phyloP scores from a whole-genome alignment of 2,797 vertebrate genomes.

The Protosalanx chinensis region DNA sequence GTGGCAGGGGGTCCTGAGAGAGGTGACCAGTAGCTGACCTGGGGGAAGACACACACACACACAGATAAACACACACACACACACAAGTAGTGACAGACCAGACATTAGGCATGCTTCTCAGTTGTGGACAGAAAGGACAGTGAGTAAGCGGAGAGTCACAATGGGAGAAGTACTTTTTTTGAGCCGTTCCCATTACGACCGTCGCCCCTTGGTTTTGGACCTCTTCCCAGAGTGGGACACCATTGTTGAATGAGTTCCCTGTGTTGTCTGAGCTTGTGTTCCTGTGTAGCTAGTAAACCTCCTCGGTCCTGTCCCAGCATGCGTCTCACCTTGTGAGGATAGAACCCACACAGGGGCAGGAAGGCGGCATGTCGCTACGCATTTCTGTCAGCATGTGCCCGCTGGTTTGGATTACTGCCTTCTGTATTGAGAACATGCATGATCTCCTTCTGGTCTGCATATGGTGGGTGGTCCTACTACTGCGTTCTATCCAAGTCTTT shows the following conservation, averaged over 20 bases:
- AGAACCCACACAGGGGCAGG: neutral
- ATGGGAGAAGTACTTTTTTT: neutral
- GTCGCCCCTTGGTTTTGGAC: neutral
- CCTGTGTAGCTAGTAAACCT: slow-evolving; percentile 2
- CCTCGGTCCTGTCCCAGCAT: slow-evolving; percentile 18
- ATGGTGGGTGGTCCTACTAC: neutral
- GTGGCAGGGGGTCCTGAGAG: slow-evolving; percentile 67
- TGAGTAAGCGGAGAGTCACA: neutral
- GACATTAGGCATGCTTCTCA: slow-evolving; percentile 30
- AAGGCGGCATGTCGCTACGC: neutral
- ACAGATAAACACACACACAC: slow-evolving; percentile 24
- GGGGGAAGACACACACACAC: slow-evolving; percentile 24
- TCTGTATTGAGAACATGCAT: neutral
- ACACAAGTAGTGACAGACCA: slow-evolving; percentile 38
- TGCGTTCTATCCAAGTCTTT: neutral
- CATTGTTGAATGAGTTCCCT: neutral
- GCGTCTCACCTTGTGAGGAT: neutral
- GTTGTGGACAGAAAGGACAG: slow-evolving; percentile 1
- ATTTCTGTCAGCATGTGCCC: no score
- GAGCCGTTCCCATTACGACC: neutral
- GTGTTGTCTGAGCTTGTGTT: slow-evolving; percentile 10
- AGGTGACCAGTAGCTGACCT: slow-evolving; percentile 62
- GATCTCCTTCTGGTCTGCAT: neutral
- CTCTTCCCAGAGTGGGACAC: neutral
- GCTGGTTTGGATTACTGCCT: neutral